Conservation (phyloP, 2,797 vertebrate genomes). For the Coilia nasus region DNA sequence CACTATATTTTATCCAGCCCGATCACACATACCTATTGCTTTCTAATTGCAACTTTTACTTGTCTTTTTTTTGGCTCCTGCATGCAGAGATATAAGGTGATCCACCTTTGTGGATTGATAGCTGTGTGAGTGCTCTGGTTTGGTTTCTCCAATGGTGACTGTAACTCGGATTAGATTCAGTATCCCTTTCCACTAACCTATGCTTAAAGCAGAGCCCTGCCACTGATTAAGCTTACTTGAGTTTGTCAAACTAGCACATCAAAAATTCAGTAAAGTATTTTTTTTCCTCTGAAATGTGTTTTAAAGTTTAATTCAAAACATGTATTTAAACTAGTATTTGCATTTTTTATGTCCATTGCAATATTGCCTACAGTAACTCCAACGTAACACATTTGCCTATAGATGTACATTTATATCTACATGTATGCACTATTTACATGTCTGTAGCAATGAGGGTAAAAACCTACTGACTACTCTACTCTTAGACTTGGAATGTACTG, state of each 20-base stretch:
- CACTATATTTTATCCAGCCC: background rate
- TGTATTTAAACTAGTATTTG: background rate
- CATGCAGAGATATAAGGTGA: background rate
- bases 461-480: background rate
- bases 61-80: background rate
- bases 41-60: background rate
- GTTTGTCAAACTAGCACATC: background rate
- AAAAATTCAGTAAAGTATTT: too few relatives aligned
- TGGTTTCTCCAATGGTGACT: background rate
- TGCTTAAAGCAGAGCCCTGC: background rate
- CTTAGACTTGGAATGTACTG: background rate
- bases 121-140: background rate
- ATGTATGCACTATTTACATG: background rate
- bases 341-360: background rate
- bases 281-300: background rate
- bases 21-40: background rate
- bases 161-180: background rate
- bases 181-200: background rate
- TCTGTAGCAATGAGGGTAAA: background rate
- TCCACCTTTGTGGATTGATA: slow-evolving; percentile 11
- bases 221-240: background rate
- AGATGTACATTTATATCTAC: background rate
- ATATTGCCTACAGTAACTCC: background rate
- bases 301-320: background rate
- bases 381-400: background rate